These are phyloP conservation scores for Gari tellinella DNA, from an alignment of 2,888 invertebrate species.

Conservation along the genomic window DNA sequence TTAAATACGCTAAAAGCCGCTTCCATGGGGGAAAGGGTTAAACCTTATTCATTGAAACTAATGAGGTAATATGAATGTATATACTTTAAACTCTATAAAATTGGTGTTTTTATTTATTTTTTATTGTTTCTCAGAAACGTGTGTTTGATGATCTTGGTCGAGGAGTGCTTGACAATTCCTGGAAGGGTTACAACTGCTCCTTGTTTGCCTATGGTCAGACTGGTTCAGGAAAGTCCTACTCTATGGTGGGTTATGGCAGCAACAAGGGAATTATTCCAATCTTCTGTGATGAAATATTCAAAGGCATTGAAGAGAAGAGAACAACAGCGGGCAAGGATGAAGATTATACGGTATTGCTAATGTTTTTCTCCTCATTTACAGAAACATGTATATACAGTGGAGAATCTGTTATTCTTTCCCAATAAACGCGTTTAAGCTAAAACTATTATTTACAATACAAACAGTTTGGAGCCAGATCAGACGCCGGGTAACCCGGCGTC, in stretches of 20 bases:
- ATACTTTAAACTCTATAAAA: no score
- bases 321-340: slow-evolving; percentile 64
- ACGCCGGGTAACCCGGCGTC: no score
- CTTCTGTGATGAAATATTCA: slow-evolving; percentile 80
- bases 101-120: no score
- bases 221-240: slow-evolving; percentile 83
- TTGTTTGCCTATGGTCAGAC: slow-evolving; percentile 84
- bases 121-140: slow-evolving; percentile 63
- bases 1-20: no score
- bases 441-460: no score
- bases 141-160: slow-evolving; percentile 81
- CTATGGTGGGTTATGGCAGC: slow-evolving; percentile 81
- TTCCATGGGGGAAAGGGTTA: no score
- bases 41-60: no score
- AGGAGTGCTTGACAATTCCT: slow-evolving; percentile 82
- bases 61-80: no score
- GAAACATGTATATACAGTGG: no score
- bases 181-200: slow-evolving; percentile 83
- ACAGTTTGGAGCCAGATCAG: no score
- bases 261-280: slow-evolving; percentile 82
- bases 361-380: no score
- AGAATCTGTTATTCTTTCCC: neutral
- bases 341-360: slow-evolving; percentile 53
- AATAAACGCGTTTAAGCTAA: neutral
- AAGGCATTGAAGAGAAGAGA: slow-evolving; percentile 76